Conservation (phyloP, 2,113 vertebrate genomes). For the Zeus faber region DNA sequence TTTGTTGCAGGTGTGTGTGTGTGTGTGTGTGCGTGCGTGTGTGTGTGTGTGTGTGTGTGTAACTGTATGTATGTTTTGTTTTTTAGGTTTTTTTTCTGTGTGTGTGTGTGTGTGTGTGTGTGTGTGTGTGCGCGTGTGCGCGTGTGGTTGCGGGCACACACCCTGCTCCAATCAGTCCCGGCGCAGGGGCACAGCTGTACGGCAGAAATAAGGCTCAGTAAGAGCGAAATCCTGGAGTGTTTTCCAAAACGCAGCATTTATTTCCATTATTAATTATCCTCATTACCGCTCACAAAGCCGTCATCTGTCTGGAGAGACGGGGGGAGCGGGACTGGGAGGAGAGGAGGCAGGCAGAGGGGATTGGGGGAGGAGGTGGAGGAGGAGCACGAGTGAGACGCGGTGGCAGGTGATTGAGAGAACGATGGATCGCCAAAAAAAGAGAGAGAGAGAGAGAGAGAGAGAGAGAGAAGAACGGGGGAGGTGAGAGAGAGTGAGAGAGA, state of each 20-base stretch:
- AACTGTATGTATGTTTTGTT: no score
- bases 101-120: not conserved
- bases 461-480: no score
- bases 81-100: no score
- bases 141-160: not conserved
- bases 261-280: constrained; percentile 78
- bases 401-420: no score
- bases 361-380: no score
- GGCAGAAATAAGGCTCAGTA: constrained; percentile 56
- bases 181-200: constrained; percentile 55
- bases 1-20: no score
- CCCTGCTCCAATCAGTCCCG: constrained; percentile 33
- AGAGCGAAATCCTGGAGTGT: constrained; percentile 47
- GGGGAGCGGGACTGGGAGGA: not conserved
- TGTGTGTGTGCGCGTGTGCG: not conserved
- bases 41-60: no score
- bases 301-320: constrained; percentile 28
- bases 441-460: no score
- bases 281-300: constrained; percentile 62
- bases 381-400: no score
- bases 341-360: not conserved
- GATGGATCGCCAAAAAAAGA: no score
- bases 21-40: no score
- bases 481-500: no score
- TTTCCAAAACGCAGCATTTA: constrained; percentile 64